phyloP scores from a whole-genome alignment of 2,797 vertebrate genomes.

The Poeciliopsis turneri region DNA sequence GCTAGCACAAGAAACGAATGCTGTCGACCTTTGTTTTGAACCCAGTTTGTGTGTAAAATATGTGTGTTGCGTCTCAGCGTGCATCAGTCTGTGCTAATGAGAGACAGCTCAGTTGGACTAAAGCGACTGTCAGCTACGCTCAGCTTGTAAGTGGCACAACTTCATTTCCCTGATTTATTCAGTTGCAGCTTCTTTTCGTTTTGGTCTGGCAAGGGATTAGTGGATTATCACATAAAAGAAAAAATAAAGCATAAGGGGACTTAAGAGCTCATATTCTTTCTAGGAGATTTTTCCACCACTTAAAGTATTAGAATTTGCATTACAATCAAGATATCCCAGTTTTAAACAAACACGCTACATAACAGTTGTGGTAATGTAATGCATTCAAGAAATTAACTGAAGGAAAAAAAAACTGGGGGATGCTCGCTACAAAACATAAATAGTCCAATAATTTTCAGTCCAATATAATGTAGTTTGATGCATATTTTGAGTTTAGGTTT shows the following conservation, averaged over 20 bases:
- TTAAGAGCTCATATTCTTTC: conserved; percentile 32
- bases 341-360: not conserved
- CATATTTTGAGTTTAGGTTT: not conserved
- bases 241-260: conserved; percentile 9
- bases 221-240: conserved; percentile 65
- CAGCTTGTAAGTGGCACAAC: conserved; percentile 50
- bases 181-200: conserved; percentile 53
- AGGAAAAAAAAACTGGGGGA: not conserved
- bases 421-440: not conserved
- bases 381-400: not conserved
- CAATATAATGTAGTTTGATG: not conserved
- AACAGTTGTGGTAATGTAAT: not conserved
- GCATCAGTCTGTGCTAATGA: conserved; percentile 65
- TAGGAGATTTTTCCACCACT: not conserved
- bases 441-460: not conserved
- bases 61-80: conserved; percentile 39
- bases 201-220: conserved; percentile 68
- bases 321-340: not conserved
- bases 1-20: conserved; percentile 31
- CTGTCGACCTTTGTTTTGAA: conserved; percentile 46
- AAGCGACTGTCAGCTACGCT: conserved; percentile 44
- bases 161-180: conserved; percentile 60
- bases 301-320: not conserved
- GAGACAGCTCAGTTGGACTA: conserved; percentile 48
- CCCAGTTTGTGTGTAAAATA: conserved; percentile 53